These are phyloP conservation scores for Orthonevra nobilis DNA, from an alignment of 2,888 invertebrate genomes.

Conservation along the genomic window DNA sequence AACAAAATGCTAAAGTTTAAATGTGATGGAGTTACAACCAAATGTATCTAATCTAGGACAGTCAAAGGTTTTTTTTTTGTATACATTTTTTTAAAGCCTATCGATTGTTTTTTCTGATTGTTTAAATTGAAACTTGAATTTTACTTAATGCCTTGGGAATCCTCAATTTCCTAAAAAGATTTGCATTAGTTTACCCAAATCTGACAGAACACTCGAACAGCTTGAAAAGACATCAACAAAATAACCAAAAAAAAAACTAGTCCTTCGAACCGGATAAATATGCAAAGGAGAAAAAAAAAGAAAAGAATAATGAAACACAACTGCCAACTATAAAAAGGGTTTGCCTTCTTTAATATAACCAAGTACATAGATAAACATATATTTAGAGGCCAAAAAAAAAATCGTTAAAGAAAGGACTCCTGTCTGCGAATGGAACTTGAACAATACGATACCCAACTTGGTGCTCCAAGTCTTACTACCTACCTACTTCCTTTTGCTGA, in stretches of 20 bases:
- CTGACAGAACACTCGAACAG: neutral
- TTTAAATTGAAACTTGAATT: too few species aligned
- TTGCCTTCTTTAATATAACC: constrained; percentile 14
- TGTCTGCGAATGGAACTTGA: constrained; percentile 30
- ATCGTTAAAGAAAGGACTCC: neutral
- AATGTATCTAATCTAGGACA: constrained; percentile 45
- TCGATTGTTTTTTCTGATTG: constrained; percentile 7
- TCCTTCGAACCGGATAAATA: constrained; percentile 24
- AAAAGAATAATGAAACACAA: constrained; percentile 8
- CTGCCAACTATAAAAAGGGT: constrained; percentile 12
- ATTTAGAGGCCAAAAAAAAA: neutral
- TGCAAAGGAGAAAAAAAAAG: neutral
- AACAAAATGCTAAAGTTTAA: constrained; percentile 48
- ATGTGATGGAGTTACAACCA: constrained; percentile 45
- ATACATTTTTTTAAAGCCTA: neutral
- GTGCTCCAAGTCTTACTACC: too few species aligned
- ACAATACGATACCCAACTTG: constrained; percentile 25
- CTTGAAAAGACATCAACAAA: neutral
- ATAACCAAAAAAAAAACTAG: constrained; percentile 1
- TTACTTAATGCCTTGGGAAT: constrained; percentile 30
- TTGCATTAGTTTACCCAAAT: too few species aligned
- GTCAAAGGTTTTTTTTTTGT: constrained; percentile 14
- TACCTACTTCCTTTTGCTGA: constrained; percentile 10
- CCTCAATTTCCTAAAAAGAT: neutral
- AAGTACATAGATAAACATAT: constrained; percentile 2